Evolutionary conservation across 2,888 invertebrate genomes (phyloP).

Genomic region (Linyphia triangularis): DNA sequence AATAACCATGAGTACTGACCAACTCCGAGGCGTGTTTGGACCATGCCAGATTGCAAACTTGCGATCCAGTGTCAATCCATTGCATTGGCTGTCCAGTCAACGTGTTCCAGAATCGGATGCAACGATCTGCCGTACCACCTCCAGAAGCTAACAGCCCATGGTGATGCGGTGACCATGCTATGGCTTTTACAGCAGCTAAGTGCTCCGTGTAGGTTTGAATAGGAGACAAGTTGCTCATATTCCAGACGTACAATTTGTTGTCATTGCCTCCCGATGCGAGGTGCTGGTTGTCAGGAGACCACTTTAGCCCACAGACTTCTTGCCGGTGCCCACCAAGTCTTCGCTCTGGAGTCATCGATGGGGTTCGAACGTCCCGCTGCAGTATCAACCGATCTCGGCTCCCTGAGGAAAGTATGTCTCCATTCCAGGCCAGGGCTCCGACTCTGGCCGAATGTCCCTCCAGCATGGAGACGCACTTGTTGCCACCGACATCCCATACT

Average conservation of each 20-base stretch:
- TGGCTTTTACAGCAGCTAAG: conserved; percentile 97
- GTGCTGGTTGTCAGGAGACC: conserved; percentile 98
- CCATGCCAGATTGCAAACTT: conserved; percentile 99
- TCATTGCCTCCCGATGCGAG: conserved; percentile 99
- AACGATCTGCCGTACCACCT: conserved; percentile 99
- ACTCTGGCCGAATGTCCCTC: conserved; percentile 92
- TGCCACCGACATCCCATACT: conserved; percentile 98
- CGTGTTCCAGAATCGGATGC: conserved; percentile 99
- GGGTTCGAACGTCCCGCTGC: conserved; percentile 94
- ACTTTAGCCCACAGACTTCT: conserved; percentile 98
- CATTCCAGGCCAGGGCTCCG: conserved; percentile 97
- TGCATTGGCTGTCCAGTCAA: conserved; percentile 98
- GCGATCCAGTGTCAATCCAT: conserved; percentile 97
- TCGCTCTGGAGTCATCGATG: conserved; percentile 87
- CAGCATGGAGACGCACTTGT: conserved; percentile 93
- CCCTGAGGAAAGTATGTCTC: conserved; percentile 96
- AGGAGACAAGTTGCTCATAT: conserved; percentile 90
- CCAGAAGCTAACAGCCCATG: conserved; percentile 97
- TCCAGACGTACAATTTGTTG: conserved; percentile 96
- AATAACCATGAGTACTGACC: conserved; percentile 96
- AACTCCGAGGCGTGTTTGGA: conserved; percentile 98
- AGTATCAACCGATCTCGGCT: conserved; percentile 95
- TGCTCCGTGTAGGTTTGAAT: conserved; percentile 98
- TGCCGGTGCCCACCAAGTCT: conserved; percentile 94
- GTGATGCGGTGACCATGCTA: conserved; percentile 99